Conservation (phyloP, 2,888 invertebrate genomes). For the Podotricha telesiphe region DNA sequence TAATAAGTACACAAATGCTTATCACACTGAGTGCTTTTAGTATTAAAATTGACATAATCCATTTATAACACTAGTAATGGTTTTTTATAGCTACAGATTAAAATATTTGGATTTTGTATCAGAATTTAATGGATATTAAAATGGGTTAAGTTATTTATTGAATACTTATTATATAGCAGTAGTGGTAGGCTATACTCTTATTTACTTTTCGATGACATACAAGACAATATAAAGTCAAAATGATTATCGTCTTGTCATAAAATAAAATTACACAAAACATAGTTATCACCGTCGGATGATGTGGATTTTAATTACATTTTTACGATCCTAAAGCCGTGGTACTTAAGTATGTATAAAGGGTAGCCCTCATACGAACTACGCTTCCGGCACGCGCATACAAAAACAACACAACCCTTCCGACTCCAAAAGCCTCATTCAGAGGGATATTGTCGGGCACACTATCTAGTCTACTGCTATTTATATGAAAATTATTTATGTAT, state of each 20-base stretch:
- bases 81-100: too few species aligned
- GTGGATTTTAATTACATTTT: slow-evolving; percentile 81
- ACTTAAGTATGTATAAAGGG: slow-evolving; percentile 74
- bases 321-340: slow-evolving; percentile 72
- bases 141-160: too few species aligned
- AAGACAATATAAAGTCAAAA: background rate
- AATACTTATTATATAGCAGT: too few species aligned
- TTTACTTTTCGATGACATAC: background rate
- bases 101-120: too few species aligned
- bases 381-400: slow-evolving; percentile 70
- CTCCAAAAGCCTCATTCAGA: slow-evolving; percentile 59
- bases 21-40: too few species aligned
- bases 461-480: slow-evolving; percentile 47
- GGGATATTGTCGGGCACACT: slow-evolving; percentile 47
- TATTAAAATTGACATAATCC: too few species aligned
- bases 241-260: slow-evolving; percentile 8
- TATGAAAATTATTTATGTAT: slow-evolving; percentile 43
- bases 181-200: too few species aligned
- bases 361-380: slow-evolving; percentile 63
- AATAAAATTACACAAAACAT: slow-evolving; percentile 34
- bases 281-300: slow-evolving; percentile 55
- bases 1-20: background rate
- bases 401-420: slow-evolving; percentile 67
- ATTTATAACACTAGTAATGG: too few species aligned
- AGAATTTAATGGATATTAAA: too few species aligned